Evolutionary conservation across 2,113 vertebrate species (phyloP).

Genomic region (Epinephelus fuscoguttatus): DNA sequence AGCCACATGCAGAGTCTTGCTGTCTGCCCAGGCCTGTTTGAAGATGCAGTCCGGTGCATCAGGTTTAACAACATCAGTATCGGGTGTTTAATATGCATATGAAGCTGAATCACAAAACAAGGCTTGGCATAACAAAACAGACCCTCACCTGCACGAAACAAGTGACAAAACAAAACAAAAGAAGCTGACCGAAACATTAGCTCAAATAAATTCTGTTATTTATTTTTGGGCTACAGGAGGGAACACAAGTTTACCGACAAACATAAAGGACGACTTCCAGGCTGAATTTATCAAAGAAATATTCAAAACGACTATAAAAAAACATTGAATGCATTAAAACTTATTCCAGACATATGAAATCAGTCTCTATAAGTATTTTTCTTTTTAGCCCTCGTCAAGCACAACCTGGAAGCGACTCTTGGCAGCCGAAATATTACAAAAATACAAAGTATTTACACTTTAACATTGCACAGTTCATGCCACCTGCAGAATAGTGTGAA

Average conservation of each 20-base stretch:
- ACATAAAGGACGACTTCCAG: conserved; percentile 16
- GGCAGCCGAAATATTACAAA: conserved; percentile 51
- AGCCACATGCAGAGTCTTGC: too few relatives aligned
- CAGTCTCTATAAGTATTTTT: not conserved
- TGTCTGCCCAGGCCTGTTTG: not conserved
- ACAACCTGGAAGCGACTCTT: conserved; percentile 4
- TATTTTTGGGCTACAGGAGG: conserved; percentile 46
- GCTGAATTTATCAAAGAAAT: conserved; percentile 11
- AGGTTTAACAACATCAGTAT: not conserved
- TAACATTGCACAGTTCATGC: conserved; percentile 50
- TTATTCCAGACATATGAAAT: not conserved
- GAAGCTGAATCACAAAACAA: not conserved
- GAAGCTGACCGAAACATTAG: not conserved
- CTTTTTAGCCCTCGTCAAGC: conserved; percentile 10
- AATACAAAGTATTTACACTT: conserved; percentile 65
- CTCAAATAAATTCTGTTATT: conserved; percentile 41
- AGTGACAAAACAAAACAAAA: not conserved
- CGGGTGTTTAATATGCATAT: not conserved
- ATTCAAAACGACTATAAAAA: not conserved
- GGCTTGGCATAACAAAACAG: not conserved
- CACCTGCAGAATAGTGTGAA: conserved; percentile 4
- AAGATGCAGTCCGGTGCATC: not conserved
- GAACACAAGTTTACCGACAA: conserved; percentile 15
- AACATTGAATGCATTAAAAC: not conserved
- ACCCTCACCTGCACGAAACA: not conserved